Conservation (phyloP, 2,888 invertebrate genomes). For the Dioctria linearis region DNA sequence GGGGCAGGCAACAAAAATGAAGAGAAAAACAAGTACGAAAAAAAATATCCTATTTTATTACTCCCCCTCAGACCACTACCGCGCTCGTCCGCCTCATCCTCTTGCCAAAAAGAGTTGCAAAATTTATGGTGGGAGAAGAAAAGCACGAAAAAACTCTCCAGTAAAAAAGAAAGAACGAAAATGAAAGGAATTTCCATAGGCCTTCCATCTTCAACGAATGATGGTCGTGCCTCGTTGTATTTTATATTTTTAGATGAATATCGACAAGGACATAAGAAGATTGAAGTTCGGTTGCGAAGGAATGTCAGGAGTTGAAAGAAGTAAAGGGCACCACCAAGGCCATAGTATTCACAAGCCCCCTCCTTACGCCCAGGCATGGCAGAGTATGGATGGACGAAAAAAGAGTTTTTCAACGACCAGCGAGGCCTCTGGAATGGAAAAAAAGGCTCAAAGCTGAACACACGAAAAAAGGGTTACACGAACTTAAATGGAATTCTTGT, state of each 20-base stretch:
- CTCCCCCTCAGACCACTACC: not conserved
- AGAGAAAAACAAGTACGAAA: slow-evolving; percentile 25
- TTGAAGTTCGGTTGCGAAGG: slow-evolving; percentile 51
- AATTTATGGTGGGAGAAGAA: slow-evolving; percentile 18
- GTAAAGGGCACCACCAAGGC: slow-evolving; percentile 35
- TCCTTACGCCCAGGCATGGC: not conserved
- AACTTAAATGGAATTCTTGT: slow-evolving; percentile 61
- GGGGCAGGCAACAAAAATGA: not conserved
- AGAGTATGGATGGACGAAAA: slow-evolving; percentile 10
- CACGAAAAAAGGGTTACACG: slow-evolving; percentile 59
- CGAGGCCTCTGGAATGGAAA: slow-evolving; percentile 31
- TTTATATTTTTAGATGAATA: slow-evolving; percentile 51
- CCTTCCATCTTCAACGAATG: slow-evolving; percentile 46
- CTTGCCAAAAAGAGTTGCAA: slow-evolving; percentile 19
- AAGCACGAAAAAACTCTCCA: not conserved
- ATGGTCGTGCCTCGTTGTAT: slow-evolving; percentile 48
- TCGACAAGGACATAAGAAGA: slow-evolving; percentile 50
- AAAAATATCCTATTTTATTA: slow-evolving; percentile 37
- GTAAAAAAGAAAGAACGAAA: slow-evolving; percentile 36
- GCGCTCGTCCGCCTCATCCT: not conserved
- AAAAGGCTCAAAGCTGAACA: slow-evolving; percentile 24
- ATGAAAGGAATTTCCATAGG: slow-evolving; percentile 52
- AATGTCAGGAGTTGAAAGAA: slow-evolving; percentile 47
- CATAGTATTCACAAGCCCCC: not conserved
- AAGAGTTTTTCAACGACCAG: slow-evolving; percentile 31